Base-by-base conservation (phyloP, 2,797 vertebrate genomes). In the Pseudochirops corinnae region DNA sequence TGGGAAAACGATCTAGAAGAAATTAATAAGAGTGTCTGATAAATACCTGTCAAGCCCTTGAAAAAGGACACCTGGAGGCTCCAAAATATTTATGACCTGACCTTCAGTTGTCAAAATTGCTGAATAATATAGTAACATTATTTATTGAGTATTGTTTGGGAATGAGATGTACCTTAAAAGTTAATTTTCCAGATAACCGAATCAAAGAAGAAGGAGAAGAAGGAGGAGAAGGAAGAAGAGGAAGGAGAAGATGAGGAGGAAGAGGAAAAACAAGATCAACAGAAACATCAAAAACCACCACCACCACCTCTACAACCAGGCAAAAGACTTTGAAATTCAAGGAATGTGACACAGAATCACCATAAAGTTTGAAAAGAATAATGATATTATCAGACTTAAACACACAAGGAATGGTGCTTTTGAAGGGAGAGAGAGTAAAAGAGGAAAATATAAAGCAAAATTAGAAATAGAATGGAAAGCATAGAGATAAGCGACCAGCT, bases 21-120 rank as follows among this genome's bases (percentile, higher is more conserved):
- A 97, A 97, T 91, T 53, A 91, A 90, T n/a, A 60, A 93, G 91
- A 97, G 92, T 57, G 39, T n/a, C 91, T 92, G 53, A 39, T 74
- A 56, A 90, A 55, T 90, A 53, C 28, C 11, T 53, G 55, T 91
- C 39, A 95, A 57, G 33, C 2, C 10, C 28, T n/a, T 16, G 67
- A 94, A 92, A 39, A 50, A 33, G 58, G 56, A 28, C 56, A 28
- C 50, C 93, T 31, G 90, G 33, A 90, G 13, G 87, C 46, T 94
- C 92, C 4, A 56, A 93, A 97, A 95, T 0, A 12, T 18, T 91
- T 67, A 18, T 94, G 87, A 91, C 52, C 62, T n/a, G 50, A 46
- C 18, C 62, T 50, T 55, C 90, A 90, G 3, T 95, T 95, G 94
- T 90, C 94, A 96, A 95, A 94, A 21, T 29, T 55, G 39, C 7